These are phyloP conservation scores for Cataglyphis cursor DNA, from an alignment of 2,888 invertebrate genomes.

Conservation along the genomic window DNA sequence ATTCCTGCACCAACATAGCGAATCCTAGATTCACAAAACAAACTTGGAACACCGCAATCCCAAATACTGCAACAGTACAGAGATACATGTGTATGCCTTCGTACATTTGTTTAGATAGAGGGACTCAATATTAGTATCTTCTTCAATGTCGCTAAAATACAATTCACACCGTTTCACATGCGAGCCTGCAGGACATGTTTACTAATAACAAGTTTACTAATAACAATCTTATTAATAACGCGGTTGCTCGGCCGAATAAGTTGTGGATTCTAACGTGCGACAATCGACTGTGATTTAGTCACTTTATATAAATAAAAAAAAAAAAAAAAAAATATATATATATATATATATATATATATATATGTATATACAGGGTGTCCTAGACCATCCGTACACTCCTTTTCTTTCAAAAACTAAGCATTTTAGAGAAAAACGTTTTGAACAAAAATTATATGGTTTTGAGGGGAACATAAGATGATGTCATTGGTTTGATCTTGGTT, in stretches of 20 bases:
- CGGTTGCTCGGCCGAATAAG: constrained; percentile 11
- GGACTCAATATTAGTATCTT: constrained; percentile 18
- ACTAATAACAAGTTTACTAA: constrained; percentile 31
- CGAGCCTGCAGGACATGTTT: constrained; percentile 11
- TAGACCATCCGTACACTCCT: too few species aligned
- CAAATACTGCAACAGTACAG: neutral
- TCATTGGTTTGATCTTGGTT: too few species aligned
- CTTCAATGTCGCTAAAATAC: constrained; percentile 19
- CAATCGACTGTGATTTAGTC: constrained; percentile 5
- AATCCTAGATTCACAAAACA: constrained; percentile 38
- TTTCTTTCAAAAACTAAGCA: too few species aligned
- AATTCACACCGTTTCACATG: constrained; percentile 34
- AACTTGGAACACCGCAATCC: constrained; percentile 25
- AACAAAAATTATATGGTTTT: too few species aligned
- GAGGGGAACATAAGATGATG: too few species aligned
- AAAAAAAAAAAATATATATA: too few species aligned
- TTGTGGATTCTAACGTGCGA: constrained; percentile 10
- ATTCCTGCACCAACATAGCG: constrained; percentile 19
- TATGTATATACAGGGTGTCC: too few species aligned
- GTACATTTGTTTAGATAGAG: neutral
- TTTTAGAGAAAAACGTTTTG: too few species aligned
- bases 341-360: too few species aligned
- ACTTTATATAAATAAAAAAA: neutral
- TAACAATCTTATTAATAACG: constrained; percentile 34
- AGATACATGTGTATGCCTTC: neutral